These are phyloP conservation scores for Dinoponera quadriceps DNA, from an alignment of 1,140 invertebrate genomes.

Conservation along the genomic window DNA sequence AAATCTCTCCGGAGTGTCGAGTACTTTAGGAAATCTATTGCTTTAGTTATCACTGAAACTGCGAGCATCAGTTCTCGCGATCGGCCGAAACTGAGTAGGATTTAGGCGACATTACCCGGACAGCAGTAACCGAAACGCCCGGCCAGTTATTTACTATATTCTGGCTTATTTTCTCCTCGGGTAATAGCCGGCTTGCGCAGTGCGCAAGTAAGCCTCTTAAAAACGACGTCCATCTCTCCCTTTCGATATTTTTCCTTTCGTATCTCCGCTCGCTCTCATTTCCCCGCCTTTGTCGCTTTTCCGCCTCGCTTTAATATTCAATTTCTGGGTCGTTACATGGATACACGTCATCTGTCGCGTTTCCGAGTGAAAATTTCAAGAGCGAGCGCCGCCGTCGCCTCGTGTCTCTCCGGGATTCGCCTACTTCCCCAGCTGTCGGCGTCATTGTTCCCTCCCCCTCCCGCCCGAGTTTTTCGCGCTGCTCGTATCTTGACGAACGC, in stretches of 20 bases:
- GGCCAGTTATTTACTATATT: no score
- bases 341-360: slow-evolving; percentile 67
- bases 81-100: no score
- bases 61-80: no score
- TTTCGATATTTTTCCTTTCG: background rate
- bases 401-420: slow-evolving; percentile 7
- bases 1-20: no score
- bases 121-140: no score
- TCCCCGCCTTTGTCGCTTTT: slow-evolving; percentile 12
- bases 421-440: slow-evolving; percentile 50
- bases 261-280: background rate
- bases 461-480: slow-evolving; percentile 31
- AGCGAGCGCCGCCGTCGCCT: slow-evolving; percentile 56
- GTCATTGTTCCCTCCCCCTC: slow-evolving; percentile 45
- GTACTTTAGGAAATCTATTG: no score
- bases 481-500: slow-evolving; percentile 35
- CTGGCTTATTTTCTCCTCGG: no score
- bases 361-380: slow-evolving; percentile 48
- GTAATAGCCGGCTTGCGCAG: slow-evolving; percentile 3
- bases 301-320: slow-evolving; percentile 61
- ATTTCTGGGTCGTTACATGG: slow-evolving; percentile 58
- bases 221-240: background rate
- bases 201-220: background rate
- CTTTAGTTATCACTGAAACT: no score
- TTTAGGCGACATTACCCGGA: no score